Conservation (phyloP, 2,797 vertebrate species). For the Heliangelus exortis region DNA sequence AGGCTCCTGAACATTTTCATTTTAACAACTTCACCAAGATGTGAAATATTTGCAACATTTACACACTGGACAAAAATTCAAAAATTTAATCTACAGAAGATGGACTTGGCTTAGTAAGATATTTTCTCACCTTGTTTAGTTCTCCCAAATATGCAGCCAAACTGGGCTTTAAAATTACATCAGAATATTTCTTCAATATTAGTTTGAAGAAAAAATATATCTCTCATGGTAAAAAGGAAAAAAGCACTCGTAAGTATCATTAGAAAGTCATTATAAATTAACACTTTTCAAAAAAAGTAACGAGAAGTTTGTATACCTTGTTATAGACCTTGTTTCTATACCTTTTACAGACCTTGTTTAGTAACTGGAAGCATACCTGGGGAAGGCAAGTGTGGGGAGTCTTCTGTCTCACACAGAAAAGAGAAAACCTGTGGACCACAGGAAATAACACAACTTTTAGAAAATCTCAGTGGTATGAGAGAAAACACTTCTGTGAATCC, state of each 20-base stretch:
- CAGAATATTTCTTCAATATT: neutral
- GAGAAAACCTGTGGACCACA: conserved; percentile 55
- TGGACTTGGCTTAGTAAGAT: neutral
- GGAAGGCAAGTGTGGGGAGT: neutral
- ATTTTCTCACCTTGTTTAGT: neutral
- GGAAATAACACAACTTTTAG: conserved; percentile 67
- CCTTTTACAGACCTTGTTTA: neutral
- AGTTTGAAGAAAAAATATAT: neutral
- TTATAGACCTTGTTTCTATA: no score
- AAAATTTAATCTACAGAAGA: neutral
- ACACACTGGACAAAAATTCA: neutral
- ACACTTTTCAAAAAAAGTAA: neutral
- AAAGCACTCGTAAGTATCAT: neutral
- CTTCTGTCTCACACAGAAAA: conserved; percentile 5
- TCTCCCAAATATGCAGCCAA: neutral
- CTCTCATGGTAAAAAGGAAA: neutral
- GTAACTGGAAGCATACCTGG: conserved; percentile 33
- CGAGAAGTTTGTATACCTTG: neutral
- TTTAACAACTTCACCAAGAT: neutral
- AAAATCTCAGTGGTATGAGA: conserved; percentile 60
- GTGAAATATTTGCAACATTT: neutral
- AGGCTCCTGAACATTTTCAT: neutral
- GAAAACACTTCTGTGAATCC: conserved; percentile 55
- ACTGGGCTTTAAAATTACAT: neutral
- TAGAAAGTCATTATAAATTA: neutral